Evolutionary conservation across 2,888 invertebrate species (phyloP), one percentile per base, ranked within the genome.

Genomic region (Sarcophaga variegata): DNA sequence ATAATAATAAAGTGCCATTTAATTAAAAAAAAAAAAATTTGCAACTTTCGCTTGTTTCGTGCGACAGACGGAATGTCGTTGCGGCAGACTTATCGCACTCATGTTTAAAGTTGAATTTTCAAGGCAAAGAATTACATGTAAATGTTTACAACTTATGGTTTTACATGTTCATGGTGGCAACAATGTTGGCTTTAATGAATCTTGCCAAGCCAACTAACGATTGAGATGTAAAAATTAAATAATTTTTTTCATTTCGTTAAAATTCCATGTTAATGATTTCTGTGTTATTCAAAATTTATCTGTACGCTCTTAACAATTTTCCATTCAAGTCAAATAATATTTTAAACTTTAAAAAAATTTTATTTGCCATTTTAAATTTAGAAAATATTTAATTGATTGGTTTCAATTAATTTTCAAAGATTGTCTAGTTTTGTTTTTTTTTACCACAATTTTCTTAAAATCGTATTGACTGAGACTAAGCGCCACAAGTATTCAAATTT

Each of bases 31-130:
- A 49, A 17, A 37, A 64, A 22, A 14, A 59, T 62, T 69, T 83
- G 78, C 79, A 78, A 84, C 87, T 87, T 87, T 87, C 84, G 81
- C 84, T 84, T 81, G 62, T 74, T 37, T 17, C 25, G 5, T 25
- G 14, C 14, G 22, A 72, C 20, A 66, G 45, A 59, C 72, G 11
- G 54, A 75, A 22, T n/a, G 5, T n/a, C 25, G 27, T 5, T 49
- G 49, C 14, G 63, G 63, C 62, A 63, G 3, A 25, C 14, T 49
- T 17, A 25, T 10, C 11, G 27, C 22, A 66, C 6, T 67, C 4
- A 74, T 14, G 22, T 25, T 47, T 47, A 66, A 64, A 72, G 67
- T 60, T 66, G 54, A 63, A 45, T 8, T 1, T 37, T 37, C 37
- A 37, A 37, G 37, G 37, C 37, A 37, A 37, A 37, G 8, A 54